These are phyloP conservation scores for Eupsittula cactorum DNA, from an alignment of 2,113 vertebrate species.

Conservation along the genomic window DNA sequence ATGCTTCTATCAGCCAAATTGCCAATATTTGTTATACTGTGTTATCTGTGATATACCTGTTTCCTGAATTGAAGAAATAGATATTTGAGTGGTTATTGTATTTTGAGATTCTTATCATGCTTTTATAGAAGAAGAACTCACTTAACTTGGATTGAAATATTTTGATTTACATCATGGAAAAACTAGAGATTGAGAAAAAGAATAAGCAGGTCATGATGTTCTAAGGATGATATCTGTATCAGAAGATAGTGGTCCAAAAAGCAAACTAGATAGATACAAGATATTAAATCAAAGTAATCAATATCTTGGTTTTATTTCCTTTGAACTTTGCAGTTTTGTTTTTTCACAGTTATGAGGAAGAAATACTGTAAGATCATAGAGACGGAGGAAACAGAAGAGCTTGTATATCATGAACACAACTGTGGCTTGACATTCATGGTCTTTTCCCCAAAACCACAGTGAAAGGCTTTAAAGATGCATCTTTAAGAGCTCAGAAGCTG, in stretches of 20 bases:
- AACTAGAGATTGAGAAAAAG: background rate
- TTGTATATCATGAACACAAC: background rate
- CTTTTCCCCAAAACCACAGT: background rate
- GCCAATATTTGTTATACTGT: background rate
- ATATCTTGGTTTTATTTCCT: background rate
- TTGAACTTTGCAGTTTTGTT: background rate
- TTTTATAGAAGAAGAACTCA: background rate
- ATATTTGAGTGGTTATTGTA: background rate
- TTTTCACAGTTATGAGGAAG: background rate
- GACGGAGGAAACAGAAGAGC: background rate
- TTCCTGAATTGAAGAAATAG: background rate
- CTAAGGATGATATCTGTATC: background rate
- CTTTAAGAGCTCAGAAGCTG: background rate
- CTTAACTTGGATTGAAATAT: background rate
- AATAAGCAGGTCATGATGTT: background rate
- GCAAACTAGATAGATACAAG: background rate
- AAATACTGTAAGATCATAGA: background rate
- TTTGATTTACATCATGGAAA: background rate
- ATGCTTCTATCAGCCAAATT: background rate
- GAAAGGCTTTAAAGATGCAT: background rate
- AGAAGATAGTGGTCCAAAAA: background rate
- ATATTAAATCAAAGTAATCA: background rate
- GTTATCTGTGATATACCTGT: background rate
- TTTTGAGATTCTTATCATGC: background rate
- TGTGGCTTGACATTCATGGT: background rate